These are phyloP conservation scores for Elaeidobius kamerunicus DNA, from an alignment of 2,888 invertebrate genomes.

Conservation along the genomic window DNA sequence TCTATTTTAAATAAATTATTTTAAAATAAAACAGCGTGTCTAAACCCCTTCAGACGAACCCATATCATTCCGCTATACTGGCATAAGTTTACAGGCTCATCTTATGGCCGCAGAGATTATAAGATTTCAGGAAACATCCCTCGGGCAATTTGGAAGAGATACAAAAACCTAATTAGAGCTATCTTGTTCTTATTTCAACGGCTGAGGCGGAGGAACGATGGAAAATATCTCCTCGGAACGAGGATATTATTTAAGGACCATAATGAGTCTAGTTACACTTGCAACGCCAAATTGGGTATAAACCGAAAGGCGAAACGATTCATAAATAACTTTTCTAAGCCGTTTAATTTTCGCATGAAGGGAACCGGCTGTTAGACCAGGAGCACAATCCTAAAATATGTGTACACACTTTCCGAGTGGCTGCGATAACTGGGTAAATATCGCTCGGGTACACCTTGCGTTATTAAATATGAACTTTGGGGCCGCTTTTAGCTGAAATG, in stretches of 20 bases:
- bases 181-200: slow-evolving; percentile 26
- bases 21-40: too few species aligned
- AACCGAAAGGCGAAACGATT: slow-evolving; percentile 39
- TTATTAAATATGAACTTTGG: too few species aligned
- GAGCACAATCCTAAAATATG: slow-evolving; percentile 3
- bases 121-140: slow-evolving; percentile 7
- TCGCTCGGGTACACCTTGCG: too few species aligned
- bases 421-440: too few species aligned
- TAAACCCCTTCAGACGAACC: too few species aligned
- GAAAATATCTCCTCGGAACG: slow-evolving; percentile 23
- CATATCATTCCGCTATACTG: too few species aligned
- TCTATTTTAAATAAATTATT: too few species aligned
- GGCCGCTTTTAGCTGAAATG: too few species aligned
- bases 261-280: slow-evolving; percentile 38
- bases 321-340: slow-evolving; percentile 42
- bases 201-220: slow-evolving; percentile 18
- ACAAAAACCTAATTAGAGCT: slow-evolving; percentile 26
- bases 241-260: slow-evolving; percentile 34
- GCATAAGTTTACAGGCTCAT: too few species aligned
- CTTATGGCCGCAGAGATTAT: background rate
- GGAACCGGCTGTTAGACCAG: slow-evolving; percentile 21
- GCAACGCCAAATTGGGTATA: slow-evolving; percentile 42
- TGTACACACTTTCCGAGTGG: background rate
- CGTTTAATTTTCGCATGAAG: slow-evolving; percentile 39
- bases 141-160: slow-evolving; percentile 19